phyloP scores from a whole-genome alignment of 2,797 vertebrate species.

The Geotrypetes seraphini region DNA sequence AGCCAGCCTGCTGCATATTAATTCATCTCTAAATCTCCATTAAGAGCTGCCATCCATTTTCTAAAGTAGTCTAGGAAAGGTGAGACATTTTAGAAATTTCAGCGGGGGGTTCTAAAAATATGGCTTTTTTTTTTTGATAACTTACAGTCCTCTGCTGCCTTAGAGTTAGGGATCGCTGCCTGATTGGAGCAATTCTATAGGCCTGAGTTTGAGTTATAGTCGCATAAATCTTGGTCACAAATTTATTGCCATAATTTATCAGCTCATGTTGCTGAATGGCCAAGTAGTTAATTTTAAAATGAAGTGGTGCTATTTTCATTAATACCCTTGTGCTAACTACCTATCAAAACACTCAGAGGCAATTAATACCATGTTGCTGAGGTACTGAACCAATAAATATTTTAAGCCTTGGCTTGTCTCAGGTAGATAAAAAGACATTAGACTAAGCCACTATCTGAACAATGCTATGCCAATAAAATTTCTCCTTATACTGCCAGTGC shows the following conservation, averaged over 20 bases:
- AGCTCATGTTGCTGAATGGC: constrained; percentile 45
- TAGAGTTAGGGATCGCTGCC: constrained; percentile 11
- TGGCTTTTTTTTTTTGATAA: not conserved
- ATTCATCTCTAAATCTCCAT: not conserved
- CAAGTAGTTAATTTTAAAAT: constrained; percentile 58
- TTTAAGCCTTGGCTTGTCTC: constrained; percentile 33
- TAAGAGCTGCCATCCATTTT: not conserved
- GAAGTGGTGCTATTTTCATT: constrained; percentile 62
- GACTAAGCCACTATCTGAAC: constrained; percentile 6
- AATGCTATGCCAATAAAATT: constrained; percentile 9
- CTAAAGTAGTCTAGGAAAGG: too few species aligned
- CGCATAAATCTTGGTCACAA: constrained; percentile 45
- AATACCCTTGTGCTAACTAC: constrained; percentile 50
- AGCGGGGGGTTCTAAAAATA: constrained; percentile 7
- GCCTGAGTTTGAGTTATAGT: not conserved
- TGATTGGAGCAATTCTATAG: constrained; percentile 8
- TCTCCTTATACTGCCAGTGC: constrained; percentile 3
- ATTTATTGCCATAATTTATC: constrained; percentile 61
- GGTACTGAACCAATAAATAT: constrained; percentile 46
- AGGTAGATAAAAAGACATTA: constrained; percentile 27
- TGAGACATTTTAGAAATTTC: not conserved
- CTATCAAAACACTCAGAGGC: constrained; percentile 49
- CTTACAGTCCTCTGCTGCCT: not conserved
- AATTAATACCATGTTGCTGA: constrained; percentile 49
- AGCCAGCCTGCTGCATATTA: too few species aligned